These are phyloP conservation scores for Zenarchopterus dispar DNA, from an alignment of 2,797 vertebrate species.

Conservation along the genomic window DNA sequence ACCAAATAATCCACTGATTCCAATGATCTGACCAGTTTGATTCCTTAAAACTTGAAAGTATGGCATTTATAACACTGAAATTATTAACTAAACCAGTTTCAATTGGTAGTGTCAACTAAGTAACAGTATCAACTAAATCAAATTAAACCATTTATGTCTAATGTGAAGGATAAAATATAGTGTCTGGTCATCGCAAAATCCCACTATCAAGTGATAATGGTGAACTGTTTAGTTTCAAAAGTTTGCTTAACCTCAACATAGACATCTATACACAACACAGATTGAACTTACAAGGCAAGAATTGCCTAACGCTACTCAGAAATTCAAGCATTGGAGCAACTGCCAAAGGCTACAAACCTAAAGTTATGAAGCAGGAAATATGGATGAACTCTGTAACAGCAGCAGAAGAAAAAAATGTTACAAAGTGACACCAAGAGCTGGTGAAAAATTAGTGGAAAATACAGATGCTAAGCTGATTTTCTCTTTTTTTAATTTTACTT, in stretches of 20 bases:
- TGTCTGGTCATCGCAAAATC: neutral
- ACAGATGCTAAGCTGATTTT: too few species aligned
- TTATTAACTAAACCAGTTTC: neutral
- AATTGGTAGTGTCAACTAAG: too few species aligned
- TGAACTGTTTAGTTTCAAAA: slow-evolving; percentile 7
- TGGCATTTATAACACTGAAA: slow-evolving; percentile 12
- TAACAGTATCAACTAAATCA: neutral
- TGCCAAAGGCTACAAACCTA: slow-evolving; percentile 19
- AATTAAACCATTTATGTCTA: neutral
- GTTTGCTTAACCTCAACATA: neutral
- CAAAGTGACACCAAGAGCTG: too few species aligned
- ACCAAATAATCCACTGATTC: slow-evolving; percentile 7
- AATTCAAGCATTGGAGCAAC: slow-evolving; percentile 36
- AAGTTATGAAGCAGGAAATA: slow-evolving; percentile 25
- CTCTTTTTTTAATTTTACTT: neutral
- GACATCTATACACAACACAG: neutral
- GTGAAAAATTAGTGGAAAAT: too few species aligned
- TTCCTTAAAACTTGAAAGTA: slow-evolving; percentile 8
- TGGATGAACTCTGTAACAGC: neutral
- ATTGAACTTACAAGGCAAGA: too few species aligned
- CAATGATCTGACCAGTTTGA: slow-evolving; percentile 3
- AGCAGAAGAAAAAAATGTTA: neutral
- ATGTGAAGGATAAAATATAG: neutral
- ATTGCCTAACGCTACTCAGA: neutral
- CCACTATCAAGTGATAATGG: neutral